phyloP scores from a whole-genome alignment of 2,888 invertebrate species.

The Nemoura dubitans region DNA sequence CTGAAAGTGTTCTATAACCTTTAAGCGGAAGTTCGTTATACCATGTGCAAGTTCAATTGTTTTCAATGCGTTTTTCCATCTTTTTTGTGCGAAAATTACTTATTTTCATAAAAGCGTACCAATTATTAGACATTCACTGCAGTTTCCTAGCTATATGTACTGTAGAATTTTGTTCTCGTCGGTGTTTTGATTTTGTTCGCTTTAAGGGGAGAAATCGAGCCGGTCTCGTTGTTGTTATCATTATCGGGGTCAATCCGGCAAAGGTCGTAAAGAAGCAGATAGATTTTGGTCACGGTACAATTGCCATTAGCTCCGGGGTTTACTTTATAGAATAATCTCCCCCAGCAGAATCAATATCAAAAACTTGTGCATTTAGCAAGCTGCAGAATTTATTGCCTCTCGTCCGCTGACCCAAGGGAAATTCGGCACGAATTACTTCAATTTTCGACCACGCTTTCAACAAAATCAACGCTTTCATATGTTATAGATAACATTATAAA shows the following conservation, averaged over 20 bases:
- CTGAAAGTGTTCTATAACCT: no score
- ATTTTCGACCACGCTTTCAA: constrained; percentile 14
- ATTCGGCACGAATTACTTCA: constrained; percentile 23
- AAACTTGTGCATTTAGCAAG: constrained; percentile 5
- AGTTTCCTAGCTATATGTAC: no score
- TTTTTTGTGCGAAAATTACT: no score
- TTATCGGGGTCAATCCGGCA: background rate
- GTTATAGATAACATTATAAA: background rate
- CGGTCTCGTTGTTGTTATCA: background rate
- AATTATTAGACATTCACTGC: no score
- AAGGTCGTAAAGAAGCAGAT: constrained; percentile 3
- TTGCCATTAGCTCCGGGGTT: background rate
- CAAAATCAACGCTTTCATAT: background rate
- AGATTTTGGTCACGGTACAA: background rate
- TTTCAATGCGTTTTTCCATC: no score
- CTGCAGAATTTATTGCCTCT: background rate
- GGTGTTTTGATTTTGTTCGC: background rate
- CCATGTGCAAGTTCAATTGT: no score
- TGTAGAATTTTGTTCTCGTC: no score
- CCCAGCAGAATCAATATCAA: background rate
- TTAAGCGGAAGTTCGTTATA: no score
- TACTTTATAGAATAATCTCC: background rate
- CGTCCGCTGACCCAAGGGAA: constrained; percentile 13
- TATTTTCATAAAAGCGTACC: no score
- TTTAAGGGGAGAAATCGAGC: background rate